Conservation (phyloP, 2,113 vertebrate genomes). For the Takifugu flavidus region DNA sequence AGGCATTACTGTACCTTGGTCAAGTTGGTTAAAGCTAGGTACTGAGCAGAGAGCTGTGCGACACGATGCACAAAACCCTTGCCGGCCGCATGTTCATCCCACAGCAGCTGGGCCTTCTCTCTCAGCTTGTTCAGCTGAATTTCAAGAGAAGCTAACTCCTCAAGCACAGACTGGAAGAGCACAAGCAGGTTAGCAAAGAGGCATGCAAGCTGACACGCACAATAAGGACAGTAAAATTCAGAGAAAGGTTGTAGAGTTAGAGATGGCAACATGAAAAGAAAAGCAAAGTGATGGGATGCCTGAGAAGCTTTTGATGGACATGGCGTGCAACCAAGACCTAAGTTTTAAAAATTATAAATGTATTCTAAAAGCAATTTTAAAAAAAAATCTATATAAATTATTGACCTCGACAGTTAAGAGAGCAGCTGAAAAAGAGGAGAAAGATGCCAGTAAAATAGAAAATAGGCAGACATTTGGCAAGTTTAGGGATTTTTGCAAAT, state of each 20-base stretch:
- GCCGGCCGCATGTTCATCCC: conserved; percentile 90
- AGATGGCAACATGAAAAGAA: conserved; percentile 26
- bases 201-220: conserved; percentile 65
- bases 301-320: conserved; percentile 18
- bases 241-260: conserved; percentile 36
- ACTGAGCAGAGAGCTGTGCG: conserved; percentile 94
- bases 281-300: conserved; percentile 13
- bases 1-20: conserved; percentile 86
- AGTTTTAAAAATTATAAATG: not conserved
- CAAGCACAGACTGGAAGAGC: conserved; percentile 96
- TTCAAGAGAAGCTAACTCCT: conserved; percentile 91
- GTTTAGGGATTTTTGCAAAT: conserved; percentile 2
- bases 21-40: conserved; percentile 93
- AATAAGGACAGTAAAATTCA: conserved; percentile 39
- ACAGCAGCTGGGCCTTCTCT: conserved; percentile 94
- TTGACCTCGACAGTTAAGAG: conserved; percentile 18
- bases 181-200: conserved; percentile 82
- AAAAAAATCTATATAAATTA: not conserved
- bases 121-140: conserved; percentile 91
- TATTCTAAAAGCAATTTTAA: not conserved
- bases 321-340: conserved; percentile 3
- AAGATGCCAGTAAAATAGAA: conserved; percentile 5
- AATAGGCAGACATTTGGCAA: not conserved
- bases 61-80: conserved; percentile 96
- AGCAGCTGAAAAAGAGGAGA: conserved; percentile 20